Evolutionary conservation across 1,140 invertebrate species (phyloP).

Genomic region (Dufourea novaeangliae): DNA sequence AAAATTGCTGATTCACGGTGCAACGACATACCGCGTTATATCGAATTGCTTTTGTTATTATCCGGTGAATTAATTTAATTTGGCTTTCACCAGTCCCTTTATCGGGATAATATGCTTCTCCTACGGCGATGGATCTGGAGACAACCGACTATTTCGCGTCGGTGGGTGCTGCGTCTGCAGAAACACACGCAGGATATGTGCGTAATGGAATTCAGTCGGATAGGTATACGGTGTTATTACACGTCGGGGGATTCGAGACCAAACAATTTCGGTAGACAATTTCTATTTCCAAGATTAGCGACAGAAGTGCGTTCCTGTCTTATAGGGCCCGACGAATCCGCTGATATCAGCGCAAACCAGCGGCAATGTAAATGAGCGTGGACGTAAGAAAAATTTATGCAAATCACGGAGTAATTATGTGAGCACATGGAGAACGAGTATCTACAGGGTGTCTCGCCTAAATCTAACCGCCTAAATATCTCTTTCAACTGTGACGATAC

Average conservation of each 20-base stretch:
- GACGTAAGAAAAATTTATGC: background rate
- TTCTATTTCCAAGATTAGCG: conserved; percentile 34
- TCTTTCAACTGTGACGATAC: no score
- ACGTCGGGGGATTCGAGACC: background rate
- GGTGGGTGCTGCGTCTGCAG: conserved; percentile 25
- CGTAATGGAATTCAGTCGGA: conserved; percentile 42
- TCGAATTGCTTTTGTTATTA: no score
- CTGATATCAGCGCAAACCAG: conserved; percentile 7
- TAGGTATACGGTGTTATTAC: conserved; percentile 31
- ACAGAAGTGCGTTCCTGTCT: background rate
- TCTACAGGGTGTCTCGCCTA: no score
- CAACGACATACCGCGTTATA: background rate
- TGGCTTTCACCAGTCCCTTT: no score
- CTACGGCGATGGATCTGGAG: background rate
- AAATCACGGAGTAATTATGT: conserved; percentile 1
- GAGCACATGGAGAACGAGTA: no score
- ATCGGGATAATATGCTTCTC: background rate
- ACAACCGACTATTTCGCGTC: conserved; percentile 5
- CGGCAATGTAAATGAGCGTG: background rate
- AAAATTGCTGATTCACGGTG: background rate
- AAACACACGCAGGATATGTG: conserved; percentile 30
- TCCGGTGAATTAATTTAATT: background rate
- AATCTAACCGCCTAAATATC: no score
- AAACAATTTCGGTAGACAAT: conserved; percentile 44
- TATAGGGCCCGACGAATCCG: conserved; percentile 11